Percentiles rank a stretch among this genome's conserved stretches.
Evolutionary conservation across 2,113 vertebrate species (phyloP).

Genomic region (Otocyon megalotis): DNA sequence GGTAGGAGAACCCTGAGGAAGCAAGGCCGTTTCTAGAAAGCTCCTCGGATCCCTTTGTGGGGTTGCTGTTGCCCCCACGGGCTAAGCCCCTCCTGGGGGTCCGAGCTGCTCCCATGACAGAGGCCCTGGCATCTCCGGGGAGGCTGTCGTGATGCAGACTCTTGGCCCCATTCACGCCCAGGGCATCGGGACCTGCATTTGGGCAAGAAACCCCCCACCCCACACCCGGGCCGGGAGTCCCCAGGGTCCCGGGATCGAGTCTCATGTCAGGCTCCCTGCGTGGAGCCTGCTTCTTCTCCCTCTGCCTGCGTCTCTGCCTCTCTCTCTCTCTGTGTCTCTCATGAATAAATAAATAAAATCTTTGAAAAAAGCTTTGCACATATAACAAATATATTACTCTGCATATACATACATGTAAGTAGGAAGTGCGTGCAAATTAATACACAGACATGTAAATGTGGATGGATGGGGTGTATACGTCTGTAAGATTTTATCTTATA

Average conservation of each 20-base stretch:
- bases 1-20: not conserved
- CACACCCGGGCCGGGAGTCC: too few species aligned
- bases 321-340: too few species aligned
- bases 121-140: not conserved
- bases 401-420: fast-evolving
- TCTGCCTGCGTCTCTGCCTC: too few species aligned
- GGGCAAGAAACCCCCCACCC: not conserved
- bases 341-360: too few species aligned
- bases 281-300: too few species aligned
- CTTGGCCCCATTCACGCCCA: not conserved
- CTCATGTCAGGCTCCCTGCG: fast-evolving
- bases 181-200: too few species aligned
- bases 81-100: not conserved
- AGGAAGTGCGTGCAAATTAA: fast-evolving
- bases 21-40: not conserved
- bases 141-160: not conserved
- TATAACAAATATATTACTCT: fast-evolving
- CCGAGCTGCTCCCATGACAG: fast-evolving
- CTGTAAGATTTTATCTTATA: fast-evolving
- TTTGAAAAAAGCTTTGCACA: too few species aligned
- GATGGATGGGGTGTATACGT: fast-evolving
- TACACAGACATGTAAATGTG: fast-evolving
- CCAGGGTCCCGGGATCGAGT: too few species aligned
- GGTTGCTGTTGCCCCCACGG: not conserved
- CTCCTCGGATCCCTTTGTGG: too few species aligned